Evolutionary conservation across 2,888 invertebrate genomes (phyloP).

Genomic region (Sminthurinus aureus): DNA sequence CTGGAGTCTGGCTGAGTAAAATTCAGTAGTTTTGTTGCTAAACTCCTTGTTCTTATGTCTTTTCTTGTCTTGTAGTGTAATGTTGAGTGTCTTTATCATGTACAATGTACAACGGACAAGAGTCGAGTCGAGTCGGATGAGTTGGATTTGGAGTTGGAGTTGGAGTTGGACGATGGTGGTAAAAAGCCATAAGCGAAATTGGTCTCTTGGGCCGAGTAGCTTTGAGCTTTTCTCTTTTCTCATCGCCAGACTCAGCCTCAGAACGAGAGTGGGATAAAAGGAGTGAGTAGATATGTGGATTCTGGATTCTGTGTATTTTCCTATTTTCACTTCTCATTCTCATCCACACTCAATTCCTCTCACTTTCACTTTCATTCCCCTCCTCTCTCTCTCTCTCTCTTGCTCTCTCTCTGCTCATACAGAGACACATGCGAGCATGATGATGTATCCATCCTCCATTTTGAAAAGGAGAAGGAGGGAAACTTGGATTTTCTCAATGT

Average conservation of each 20-base stretch:
- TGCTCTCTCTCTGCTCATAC: not conserved
- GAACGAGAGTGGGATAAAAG: not conserved
- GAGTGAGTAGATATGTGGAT: no score
- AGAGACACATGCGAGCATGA: not conserved
- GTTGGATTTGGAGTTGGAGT: not conserved
- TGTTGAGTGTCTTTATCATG: not conserved
- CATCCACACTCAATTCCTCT: not conserved
- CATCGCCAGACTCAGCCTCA: not conserved
- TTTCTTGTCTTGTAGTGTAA: not conserved
- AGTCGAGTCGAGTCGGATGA: not conserved
- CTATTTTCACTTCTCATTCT: no score
- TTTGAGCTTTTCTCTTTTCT: no score
- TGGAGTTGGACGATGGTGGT: conserved; percentile 18
- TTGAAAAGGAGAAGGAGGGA: no score
- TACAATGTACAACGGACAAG: not conserved
- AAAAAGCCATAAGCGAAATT: conserved; percentile 32
- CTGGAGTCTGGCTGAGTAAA: no score
- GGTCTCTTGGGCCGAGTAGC: conserved; percentile 16
- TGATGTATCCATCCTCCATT: no score
- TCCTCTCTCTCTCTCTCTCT: not conserved
- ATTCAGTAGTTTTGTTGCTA: not conserved
- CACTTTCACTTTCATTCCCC: not conserved
- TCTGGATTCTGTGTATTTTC: not conserved
- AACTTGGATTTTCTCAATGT: not conserved
- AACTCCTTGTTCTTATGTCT: not conserved